Evolutionary conservation across 2,113 vertebrate species (phyloP).

Genomic region (Neotoma lepida): DNA sequence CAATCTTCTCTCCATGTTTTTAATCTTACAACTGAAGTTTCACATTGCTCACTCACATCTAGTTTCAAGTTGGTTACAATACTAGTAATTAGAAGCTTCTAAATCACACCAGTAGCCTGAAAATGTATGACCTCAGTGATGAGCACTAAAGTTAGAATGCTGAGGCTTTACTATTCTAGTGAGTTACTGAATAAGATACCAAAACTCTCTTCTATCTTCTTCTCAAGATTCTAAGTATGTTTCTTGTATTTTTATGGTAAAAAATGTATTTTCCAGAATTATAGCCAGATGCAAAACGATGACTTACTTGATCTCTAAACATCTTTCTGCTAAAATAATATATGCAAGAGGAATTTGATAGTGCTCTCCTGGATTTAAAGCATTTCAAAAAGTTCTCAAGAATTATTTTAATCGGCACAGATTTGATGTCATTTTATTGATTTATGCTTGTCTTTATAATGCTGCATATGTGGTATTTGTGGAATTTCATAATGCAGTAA

Average conservation of each 20-base stretch:
- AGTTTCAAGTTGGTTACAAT: background rate
- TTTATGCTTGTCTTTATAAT: slow-evolving; percentile 58
- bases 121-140: background rate
- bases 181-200: background rate
- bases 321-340: background rate
- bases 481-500: slow-evolving; percentile 62
- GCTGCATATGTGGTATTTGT: slow-evolving; percentile 39
- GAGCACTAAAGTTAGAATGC: background rate
- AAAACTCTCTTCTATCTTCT: background rate
- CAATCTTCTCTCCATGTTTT: background rate
- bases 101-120: slow-evolving; percentile 8
- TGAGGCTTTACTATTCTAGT: background rate
- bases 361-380: background rate
- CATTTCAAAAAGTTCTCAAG: slow-evolving; percentile 21
- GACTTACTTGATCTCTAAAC: background rate
- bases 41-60: background rate
- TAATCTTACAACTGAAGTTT: background rate
- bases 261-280: background rate
- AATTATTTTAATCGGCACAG: slow-evolving; percentile 60
- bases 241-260: background rate
- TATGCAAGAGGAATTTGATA: background rate
- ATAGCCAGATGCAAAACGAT: background rate
- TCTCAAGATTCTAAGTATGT: background rate
- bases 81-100: slow-evolving; percentile 17
- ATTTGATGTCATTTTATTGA: slow-evolving; percentile 50